Percentiles rank a stretch among this genome's conserved stretches.
Conservation (phyloP, 2,797 vertebrate genomes). For the Setipinna tenuifilis region DNA sequence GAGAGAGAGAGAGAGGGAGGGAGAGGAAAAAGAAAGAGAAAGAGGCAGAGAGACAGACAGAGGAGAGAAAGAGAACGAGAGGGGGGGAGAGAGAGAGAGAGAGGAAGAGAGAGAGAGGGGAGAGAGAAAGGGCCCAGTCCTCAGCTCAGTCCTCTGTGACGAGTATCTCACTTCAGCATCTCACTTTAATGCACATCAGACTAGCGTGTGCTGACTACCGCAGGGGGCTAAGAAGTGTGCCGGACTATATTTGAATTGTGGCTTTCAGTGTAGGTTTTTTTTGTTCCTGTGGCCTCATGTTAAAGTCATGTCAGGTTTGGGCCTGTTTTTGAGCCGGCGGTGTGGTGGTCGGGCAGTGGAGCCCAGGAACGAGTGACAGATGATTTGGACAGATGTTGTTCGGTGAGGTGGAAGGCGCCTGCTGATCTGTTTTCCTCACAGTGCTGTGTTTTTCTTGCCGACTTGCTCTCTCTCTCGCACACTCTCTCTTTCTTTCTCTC, state of each 20-base stretch:
- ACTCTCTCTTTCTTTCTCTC: background rate
- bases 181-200: no score
- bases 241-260: background rate
- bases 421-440: conserved; percentile 25
- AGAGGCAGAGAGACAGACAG: background rate
- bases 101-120: no score
- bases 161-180: no score
- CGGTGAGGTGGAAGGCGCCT: conserved; percentile 19
- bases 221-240: background rate
- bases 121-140: no score
- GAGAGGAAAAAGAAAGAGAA: background rate
- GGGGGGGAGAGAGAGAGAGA: no score
- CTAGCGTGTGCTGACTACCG: background rate
- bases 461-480: background rate
- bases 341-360: background rate
- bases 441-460: background rate
- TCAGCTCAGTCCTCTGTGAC: no score
- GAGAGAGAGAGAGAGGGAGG: background rate
- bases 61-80: no score
- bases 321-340: background rate
- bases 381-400: conserved; percentile 12
- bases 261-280: background rate
- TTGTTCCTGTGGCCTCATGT: background rate
- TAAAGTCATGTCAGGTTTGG: conserved; percentile 1
- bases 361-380: background rate